These are phyloP conservation scores for Numenius arquata DNA, from an alignment of 2,113 vertebrate species.

Conservation along the genomic window DNA sequence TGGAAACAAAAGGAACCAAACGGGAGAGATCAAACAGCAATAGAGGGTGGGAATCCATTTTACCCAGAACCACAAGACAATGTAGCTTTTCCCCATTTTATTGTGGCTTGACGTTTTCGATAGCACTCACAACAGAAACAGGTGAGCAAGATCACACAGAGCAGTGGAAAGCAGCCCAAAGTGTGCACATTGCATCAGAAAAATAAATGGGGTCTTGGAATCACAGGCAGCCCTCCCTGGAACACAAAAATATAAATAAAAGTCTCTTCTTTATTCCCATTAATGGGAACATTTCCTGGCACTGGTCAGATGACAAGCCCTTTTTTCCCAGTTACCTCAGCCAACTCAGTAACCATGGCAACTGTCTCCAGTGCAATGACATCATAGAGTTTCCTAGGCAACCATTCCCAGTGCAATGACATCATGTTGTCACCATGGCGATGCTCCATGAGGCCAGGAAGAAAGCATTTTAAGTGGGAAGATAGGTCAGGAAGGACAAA, in stretches of 20 bases:
- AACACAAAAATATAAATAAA: neutral
- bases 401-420: conserved; percentile 50
- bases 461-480: conserved; percentile 13
- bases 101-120: neutral
- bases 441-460: conserved; percentile 48
- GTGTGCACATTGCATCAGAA: accelerated
- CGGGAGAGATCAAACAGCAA: neutral
- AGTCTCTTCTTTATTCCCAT: neutral
- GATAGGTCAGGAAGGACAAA: conserved; percentile 18
- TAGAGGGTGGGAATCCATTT: neutral
- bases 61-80: neutral
- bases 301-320: neutral
- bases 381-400: conserved; percentile 62
- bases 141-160: neutral
- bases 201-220: neutral
- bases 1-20: neutral
- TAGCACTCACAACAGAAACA: neutral
- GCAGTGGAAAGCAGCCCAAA: neutral
- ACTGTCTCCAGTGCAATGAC: conserved; percentile 58
- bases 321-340: conserved; percentile 23
- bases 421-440: conserved; percentile 55
- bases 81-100: neutral
- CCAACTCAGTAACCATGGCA: conserved; percentile 39
- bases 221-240: neutral
- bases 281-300: conserved; percentile 36